Conservation (phyloP, 2,888 invertebrate genomes). For the Diaprepes abbreviatus region DNA sequence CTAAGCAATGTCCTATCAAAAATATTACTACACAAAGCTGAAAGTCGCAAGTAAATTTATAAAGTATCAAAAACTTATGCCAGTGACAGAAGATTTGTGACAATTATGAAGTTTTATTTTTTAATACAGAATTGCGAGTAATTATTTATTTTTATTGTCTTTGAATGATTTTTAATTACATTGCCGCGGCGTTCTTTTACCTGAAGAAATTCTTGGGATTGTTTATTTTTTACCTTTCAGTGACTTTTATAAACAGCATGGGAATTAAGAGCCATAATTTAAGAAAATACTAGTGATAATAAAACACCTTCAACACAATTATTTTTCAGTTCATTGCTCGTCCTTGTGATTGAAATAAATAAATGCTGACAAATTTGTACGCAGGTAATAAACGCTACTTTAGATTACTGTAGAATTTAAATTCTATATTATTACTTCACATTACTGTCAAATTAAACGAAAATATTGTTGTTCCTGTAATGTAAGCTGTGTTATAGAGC, state of each 20-base stretch:
- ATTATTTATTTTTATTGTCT: background rate
- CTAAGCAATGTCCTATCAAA: no score
- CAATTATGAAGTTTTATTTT: no score
- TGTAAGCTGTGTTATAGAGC: background rate
- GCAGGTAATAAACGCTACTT: background rate
- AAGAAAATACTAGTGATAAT: slow-evolving; percentile 10
- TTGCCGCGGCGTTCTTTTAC: background rate
- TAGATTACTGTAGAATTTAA: background rate
- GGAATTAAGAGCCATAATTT: background rate
- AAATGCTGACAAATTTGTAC: slow-evolving; percentile 13
- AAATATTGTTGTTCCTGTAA: slow-evolving; percentile 8
- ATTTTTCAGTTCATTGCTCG: slow-evolving; percentile 31
- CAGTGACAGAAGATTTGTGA: no score
- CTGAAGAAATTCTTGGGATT: background rate
- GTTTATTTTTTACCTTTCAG: background rate
- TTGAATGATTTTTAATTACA: background rate
- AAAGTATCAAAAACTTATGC: no score
- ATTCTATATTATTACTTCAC: background rate
- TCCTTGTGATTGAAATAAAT: slow-evolving; percentile 29
- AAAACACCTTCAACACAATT: slow-evolving; percentile 9
- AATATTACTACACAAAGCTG: no score
- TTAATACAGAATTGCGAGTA: no score
- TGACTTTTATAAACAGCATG: background rate
- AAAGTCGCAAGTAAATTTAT: no score
- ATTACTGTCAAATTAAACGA: slow-evolving; percentile 3